Base-by-base conservation (phyloP, 2,113 vertebrate genomes). In the Tachuris rubrigastra region DNA sequence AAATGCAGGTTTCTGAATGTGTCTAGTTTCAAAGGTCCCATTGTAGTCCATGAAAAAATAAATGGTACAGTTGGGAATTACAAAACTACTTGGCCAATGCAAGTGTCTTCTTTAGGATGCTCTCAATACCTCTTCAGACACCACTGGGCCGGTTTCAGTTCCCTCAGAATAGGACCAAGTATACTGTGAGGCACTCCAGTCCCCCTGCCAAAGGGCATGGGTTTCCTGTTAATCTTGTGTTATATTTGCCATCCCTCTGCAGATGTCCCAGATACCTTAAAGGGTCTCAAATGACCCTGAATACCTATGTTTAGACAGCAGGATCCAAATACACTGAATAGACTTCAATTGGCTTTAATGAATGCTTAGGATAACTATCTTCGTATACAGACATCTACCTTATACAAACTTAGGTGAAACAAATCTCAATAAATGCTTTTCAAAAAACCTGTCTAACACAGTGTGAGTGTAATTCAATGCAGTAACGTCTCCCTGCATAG, bases 201-300 rank as follows among this genome's bases (percentile, higher is more conserved):
- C 62, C 12, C 66, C 14, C 81, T 44, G 31, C 59, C 11, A 10
- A 75, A 87, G 41, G 47, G 24, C 59, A 76, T 47, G 30, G 41
- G 30, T 93, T 87, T 85, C 52, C 39, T 82, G 23, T 85, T 84
- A 74, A 24, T 75, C 42, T 16, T 78, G 33, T 77, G 39, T 87
- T 89, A 39, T 27, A 49, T 87, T 93, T 94, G 59, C 62, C 58
- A 93, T 27, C 37, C 21, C 56, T 85, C 77, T 89, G 44, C 85
- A 94, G 78, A 87, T 95, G 66, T 91, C 69, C 35, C 31, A 52
- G 69, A 93, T 92, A 77, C 19, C n/a, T 92, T 69, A 66, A 80
- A 83, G 27, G 13, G 46, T 91, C 74, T 95, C 81, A 85, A 39
- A 75, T 94, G 41, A 24, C 85, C 27, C 52, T 78, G 47, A 85